Conservation (phyloP, 2,113 vertebrate species). For the Glaucomys volans region DNA sequence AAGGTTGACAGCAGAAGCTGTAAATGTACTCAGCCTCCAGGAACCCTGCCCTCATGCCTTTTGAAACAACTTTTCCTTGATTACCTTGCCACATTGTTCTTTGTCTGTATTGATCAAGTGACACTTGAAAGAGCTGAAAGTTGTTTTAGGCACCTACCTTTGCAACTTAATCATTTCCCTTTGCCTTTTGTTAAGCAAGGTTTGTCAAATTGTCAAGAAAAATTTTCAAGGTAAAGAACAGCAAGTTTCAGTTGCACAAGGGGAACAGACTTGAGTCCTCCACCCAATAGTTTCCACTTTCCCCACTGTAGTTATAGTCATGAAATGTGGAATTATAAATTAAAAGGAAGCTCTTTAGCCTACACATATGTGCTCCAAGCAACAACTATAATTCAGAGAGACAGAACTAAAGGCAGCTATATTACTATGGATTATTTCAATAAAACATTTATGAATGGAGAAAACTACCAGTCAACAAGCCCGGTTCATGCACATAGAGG, state of each 20-base stretch:
- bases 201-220: neutral
- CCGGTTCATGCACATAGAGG: neutral
- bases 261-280: neutral
- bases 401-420: neutral
- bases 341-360: neutral
- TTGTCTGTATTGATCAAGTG: neutral
- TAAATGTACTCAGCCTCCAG: neutral
- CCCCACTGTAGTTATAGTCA: neutral
- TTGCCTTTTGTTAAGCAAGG: neutral
- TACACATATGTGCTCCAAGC: neutral
- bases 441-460: neutral
- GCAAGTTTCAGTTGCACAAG: accelerated
- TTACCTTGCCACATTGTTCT: neutral
- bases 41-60: neutral
- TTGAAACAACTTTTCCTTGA: neutral
- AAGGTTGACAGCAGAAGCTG: neutral
- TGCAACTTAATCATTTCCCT: neutral
- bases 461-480: neutral
- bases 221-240: neutral
- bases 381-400: neutral
- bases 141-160: neutral
- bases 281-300: neutral
- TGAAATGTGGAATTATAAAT: neutral
- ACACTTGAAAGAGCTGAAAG: neutral
- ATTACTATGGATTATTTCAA: neutral